phyloP scores from a whole-genome alignment of 2,113 vertebrate genomes.

The Pycnonotus jocosus region DNA sequence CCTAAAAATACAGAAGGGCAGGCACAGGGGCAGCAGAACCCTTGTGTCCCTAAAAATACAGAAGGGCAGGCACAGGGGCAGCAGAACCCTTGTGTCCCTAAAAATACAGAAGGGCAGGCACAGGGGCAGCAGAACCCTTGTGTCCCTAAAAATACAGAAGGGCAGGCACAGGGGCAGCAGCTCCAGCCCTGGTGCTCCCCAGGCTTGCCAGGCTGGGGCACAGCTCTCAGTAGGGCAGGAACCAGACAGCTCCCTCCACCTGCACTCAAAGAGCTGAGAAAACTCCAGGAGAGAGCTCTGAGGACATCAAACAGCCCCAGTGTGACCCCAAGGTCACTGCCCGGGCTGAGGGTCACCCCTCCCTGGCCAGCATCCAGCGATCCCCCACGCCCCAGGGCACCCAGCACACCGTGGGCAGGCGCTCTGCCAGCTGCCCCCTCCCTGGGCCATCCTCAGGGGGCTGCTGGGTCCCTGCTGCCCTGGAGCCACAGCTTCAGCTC shows the following conservation, averaged over 20 bases:
- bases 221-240: not conserved
- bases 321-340: not conserved
- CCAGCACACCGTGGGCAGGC: not conserved
- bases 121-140: too few species aligned
- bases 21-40: not conserved
- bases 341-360: not conserved
- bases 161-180: not conserved
- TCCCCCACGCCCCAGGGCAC: accelerated
- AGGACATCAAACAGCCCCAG: not conserved
- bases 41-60: not conserved
- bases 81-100: too few species aligned
- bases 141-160: not conserved
- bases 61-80: too few species aligned
- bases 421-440: not conserved
- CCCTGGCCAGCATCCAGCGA: not conserved
- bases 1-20: not conserved
- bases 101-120: too few species aligned
- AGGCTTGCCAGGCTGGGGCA: not conserved
- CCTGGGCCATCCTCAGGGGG: accelerated
- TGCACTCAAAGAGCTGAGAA: not conserved
- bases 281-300: not conserved
- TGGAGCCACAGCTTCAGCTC: not conserved
- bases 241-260: not conserved
- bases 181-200: not conserved
- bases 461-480: not conserved